Evolutionary conservation across 2,888 invertebrate species (phyloP), one percentile per base, ranked within the genome.

Genomic region (Drosophila mulleri): DNA sequence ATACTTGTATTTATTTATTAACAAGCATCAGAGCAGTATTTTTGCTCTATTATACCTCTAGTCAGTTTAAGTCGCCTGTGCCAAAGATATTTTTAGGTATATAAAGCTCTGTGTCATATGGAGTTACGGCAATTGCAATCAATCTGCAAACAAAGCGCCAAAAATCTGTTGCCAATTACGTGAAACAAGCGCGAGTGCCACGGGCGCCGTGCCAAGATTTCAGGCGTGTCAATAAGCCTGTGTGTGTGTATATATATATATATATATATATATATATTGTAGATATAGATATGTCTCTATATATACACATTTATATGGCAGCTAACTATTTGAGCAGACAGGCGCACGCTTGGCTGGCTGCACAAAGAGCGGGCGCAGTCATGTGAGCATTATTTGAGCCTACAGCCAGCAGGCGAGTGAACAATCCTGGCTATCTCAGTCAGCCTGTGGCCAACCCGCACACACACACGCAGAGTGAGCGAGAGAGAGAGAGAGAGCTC

Each of bases 341-440:
- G 59, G 50, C 65, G 20, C 18, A 44, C 62, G 75, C 50, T 63
- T 48, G 56, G 63, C 45, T 71, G 63, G 48, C 18, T 48, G 32
- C 58, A 65, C 62, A 67, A 70, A 71, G 64, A 53, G 65, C 37
- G 37, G 63, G 72, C 70, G 20, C 83, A 71, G 75, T 75, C 81
- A 83, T 86, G 82, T 86, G 72, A 66, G 70, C 75, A 82, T 71
- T 83, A 75, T 85, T 53, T 59, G 75, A 68, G 67, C 60, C 72
- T 59, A 57, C 65, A 56, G 65, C 70, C 67, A 53, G 72, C 57
- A 71, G 62, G 50, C 56, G 59, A 58, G 65, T 29, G 48, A 39
- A 45, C 23, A 64, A 67, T 71, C 75, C 61, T 35, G 61, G 70
- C 48, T 61, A 68, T 71, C 72, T 59, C 61, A 82, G 72, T 39